These are phyloP conservation scores for Cavia aperea DNA, from an alignment of 2,113 vertebrate genomes.

Conservation along the genomic window DNA sequence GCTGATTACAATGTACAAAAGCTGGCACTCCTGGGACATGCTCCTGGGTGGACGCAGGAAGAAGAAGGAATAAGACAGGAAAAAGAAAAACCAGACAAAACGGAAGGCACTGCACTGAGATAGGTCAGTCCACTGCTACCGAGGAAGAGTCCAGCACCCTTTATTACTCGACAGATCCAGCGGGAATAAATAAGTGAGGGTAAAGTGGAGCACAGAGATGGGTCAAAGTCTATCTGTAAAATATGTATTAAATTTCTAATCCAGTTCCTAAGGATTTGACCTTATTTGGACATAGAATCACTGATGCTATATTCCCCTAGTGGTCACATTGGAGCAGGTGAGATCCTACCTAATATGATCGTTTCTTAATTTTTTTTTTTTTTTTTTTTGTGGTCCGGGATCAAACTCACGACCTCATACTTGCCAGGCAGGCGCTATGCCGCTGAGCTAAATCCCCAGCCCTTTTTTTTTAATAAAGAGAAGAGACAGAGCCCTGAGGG, in stretches of 20 bases:
- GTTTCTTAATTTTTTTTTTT: background rate
- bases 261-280: background rate
- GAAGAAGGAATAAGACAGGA: background rate
- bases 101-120: background rate
- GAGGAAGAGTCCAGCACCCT: too few relatives aligned
- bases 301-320: background rate
- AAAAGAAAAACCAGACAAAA: background rate
- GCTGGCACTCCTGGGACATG: background rate
- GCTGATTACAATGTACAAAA: background rate
- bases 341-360: background rate
- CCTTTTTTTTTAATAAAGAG: too few relatives aligned
- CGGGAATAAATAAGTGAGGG: background rate
- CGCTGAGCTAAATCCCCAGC: too few relatives aligned
- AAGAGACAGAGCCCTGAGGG: background rate
- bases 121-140: fast-evolving
- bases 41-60: background rate
- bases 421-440: too few relatives aligned
- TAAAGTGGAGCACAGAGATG: background rate
- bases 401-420: too few relatives aligned
- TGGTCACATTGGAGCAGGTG: background rate
- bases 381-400: too few relatives aligned
- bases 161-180: background rate
- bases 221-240: background rate
- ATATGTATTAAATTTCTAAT: background rate
- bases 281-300: background rate